Percentiles rank a stretch among this genome's conserved stretches.
Conservation (phyloP, 2,888 invertebrate species). For the Poecilus cupreus region DNA sequence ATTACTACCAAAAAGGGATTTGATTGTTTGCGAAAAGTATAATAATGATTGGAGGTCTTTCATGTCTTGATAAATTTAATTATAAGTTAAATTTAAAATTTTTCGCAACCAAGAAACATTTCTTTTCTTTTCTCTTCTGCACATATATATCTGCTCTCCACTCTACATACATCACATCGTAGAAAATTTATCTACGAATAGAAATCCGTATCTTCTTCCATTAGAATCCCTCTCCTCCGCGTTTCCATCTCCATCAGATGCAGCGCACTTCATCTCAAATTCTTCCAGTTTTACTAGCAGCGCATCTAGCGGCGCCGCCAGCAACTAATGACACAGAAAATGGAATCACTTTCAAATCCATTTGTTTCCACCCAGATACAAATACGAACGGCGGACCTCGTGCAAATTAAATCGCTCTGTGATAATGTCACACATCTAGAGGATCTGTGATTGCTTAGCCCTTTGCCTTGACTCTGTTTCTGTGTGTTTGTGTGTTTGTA, state of each 20-base stretch:
- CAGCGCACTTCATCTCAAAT: conserved; percentile 47
- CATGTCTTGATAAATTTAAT: too few species aligned
- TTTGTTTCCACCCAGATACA: conserved; percentile 33
- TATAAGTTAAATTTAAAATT: too few species aligned
- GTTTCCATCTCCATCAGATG: conserved; percentile 35
- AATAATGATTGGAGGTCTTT: too few species aligned
- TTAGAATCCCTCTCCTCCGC: not conserved
- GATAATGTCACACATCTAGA: conserved; percentile 36
- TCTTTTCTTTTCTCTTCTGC: too few species aligned
- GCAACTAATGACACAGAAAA: conserved; percentile 56
- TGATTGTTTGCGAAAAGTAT: too few species aligned
- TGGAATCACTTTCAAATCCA: conserved; percentile 51
- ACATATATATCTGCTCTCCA: too few species aligned
- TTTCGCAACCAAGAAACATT: too few species aligned
- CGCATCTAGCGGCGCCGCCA: not conserved
- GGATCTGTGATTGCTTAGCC: too few species aligned
- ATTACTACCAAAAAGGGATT: too few species aligned
- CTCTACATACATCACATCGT: not conserved
- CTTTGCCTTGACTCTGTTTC: too few species aligned
- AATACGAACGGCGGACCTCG: not conserved
- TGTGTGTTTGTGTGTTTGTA: too few species aligned
- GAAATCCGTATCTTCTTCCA: not conserved
- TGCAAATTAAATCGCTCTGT: conserved; percentile 37
- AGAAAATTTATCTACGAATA: conserved; percentile 29
- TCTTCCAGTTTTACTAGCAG: conserved; percentile 37